Base-by-base conservation (phyloP, 2,797 vertebrate species). In the Gymnothorax reevesii region DNA sequence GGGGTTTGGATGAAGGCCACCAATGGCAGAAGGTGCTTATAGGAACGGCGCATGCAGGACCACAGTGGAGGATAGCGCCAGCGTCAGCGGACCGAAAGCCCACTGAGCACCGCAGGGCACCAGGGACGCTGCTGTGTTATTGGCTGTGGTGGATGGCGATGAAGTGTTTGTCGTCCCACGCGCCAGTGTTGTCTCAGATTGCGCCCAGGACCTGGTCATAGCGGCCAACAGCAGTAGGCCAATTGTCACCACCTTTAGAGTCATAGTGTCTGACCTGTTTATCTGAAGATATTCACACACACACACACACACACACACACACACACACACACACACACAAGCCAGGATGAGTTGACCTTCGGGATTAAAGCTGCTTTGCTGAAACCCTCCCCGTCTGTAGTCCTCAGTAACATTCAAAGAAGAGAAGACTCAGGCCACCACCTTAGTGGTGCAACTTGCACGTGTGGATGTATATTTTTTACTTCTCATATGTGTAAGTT, bases 261-360 rank as follows among this genome's bases (percentile, higher is more conserved):
- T 4, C 86, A 86, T 83, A 2, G 42, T 83, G 79, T 9, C 62
- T 82, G 83, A 60, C 69, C 57, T 83, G 75, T 9, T 13, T 69
- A 77, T 33, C 49, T 54, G 22, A 55, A 87, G 20, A 25, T 66
- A 8, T 27, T 25, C 27, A 55, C n/a, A 86, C 77, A 27, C 42
- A 27, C 73, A 77, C 71, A n/a, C n/a, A n/a, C n/a, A n/a, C n/a
- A 80, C 84, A 49, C n/a, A 10, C 22, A 20, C 15, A n/a, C 13
- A 20, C 42, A 55, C 8, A 8, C 80, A 82, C 7, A 54, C 71
- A 55, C 79, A 82, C 52, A 42, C 54, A 75, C 3, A 42, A 77
- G 49, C 75, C 42, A 54, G 42, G 2, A 79, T 75, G 71, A 75
- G 71, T 75, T 25, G 6, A 1, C 9, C 7, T 27, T 71, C 69